Base-by-base conservation (phyloP, 2,888 invertebrate genomes). In the Chymomyza fuscimana region DNA sequence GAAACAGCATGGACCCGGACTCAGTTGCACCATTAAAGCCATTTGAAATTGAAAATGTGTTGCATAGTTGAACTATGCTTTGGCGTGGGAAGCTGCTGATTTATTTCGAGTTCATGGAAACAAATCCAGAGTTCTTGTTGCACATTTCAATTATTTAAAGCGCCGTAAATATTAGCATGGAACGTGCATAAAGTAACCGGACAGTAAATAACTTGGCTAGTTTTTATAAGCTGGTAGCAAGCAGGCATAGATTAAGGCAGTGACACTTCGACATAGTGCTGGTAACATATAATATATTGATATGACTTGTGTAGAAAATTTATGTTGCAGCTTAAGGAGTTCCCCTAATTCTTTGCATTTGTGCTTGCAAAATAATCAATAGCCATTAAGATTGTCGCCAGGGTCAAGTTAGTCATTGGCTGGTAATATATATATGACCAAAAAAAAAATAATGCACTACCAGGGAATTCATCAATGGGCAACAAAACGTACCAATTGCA, bases 1-100 rank as follows among this genome's bases (percentile, higher is more conserved):
- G 73, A 75, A 70, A 79, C 91, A 73, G 32, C 59, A 52, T 92
- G 92, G 52, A 91, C 93, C 40, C 93, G 80, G 92, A 92, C 67
- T 93, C 94, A 54, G 94, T 94, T 50, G 59, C 60, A 51, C 50
- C 67, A 36, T 61, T 36, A 60, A 15, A 29, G 60, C 29, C 16
- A 60, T 60, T 60, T 15, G 6, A 36, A 46, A 25, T 46, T 36
- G 40, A 19, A 61, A 36, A 19, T 61, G 15, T 61, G 22, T 52
- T n/a, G 52, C 69, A 78, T 70, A 65, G 72, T 70, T 64, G 5
- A 50, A 50, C 63, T 50, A 85, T 78, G 72, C 77, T 85, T 74
- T 85, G 70, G 68, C 72, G 67, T 65, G 73, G 72, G 32, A 60
- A 56, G 67, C 71, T 73, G 36, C 83, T 80, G 87, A 83, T 87